Base-by-base conservation (phyloP, 2,113 vertebrate genomes). In the Psettodes erumei region DNA sequence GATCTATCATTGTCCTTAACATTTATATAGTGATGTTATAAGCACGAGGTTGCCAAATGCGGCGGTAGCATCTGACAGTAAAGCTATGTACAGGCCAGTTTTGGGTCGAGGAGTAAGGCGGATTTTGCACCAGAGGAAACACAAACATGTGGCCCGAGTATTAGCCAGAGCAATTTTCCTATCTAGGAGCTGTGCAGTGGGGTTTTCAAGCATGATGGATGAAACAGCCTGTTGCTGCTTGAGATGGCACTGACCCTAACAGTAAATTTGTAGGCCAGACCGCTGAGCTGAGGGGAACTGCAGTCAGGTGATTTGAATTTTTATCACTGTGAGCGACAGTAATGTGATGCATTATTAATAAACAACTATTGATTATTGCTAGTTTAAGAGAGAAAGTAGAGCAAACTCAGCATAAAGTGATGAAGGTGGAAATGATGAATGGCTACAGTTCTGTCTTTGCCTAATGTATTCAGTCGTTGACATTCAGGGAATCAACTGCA, bases 401-500 rank as follows among this genome's bases (percentile, higher is more conserved):
- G 30, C 18, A 69, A 65, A 63, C 19, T 61, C 21, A 6, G 8
- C 6, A 13, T 48, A 11, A 53, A 35, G 1, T 38, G 23, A 51
- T n/a, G 8, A 47, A 51, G 25, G 58, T 33, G 21, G 40, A 78
- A 76, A 77, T 33, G 27, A 71, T 27, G 11, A 75, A 61, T 30
- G 15, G 15, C 15, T 58, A 47, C 28, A 76, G 37, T 37, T 63
- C 37, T 50, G 40, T 59, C 50, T 27, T 62, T 53, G 55, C 67
- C 19, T 62, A 73, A 82, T 79, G 11, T 66, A 84, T 81, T 81
- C 75, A 68, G 64, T 32, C 6, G 53, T 25, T 81, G 79, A 83
- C 72, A 87, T 82, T 80, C 15, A 56, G 40, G 9, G 64, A 54
- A 77, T 82, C 58, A 81, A 55, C 30, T 8, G 38, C 48, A 84